Evolutionary conservation across 1,140 invertebrate species (phyloP).

Genomic region (Lithobius niger): DNA sequence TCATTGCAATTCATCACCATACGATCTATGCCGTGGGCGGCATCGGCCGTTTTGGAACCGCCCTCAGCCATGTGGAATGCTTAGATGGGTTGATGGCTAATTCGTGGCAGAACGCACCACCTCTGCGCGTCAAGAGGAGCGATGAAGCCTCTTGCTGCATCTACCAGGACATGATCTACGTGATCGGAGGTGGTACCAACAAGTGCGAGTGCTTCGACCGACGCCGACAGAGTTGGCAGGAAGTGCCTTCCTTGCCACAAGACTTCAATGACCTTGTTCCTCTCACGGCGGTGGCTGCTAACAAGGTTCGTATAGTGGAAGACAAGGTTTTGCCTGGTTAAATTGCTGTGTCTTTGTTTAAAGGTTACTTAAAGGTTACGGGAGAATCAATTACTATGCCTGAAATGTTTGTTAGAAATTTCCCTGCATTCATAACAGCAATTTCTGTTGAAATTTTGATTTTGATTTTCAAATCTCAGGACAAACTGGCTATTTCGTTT

Average conservation of each 20-base stretch:
- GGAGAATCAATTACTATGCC: too few relatives aligned
- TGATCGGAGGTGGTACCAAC: background rate
- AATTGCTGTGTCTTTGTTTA: too few relatives aligned
- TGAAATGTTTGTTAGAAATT: too few relatives aligned
- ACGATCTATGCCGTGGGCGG: background rate
- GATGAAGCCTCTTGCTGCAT: background rate
- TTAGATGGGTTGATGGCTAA: background rate
- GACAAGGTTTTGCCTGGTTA: too few relatives aligned
- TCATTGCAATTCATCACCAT: background rate
- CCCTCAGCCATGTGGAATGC: background rate
- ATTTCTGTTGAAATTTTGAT: too few relatives aligned
- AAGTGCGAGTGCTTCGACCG: background rate
- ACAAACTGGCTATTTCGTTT: too few relatives aligned
- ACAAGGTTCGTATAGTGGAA: too few relatives aligned
- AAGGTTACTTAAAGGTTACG: too few relatives aligned
- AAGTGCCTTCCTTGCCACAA: background rate
- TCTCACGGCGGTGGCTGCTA: too few relatives aligned
- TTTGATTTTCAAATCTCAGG: too few relatives aligned
- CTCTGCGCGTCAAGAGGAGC: background rate
- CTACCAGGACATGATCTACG: background rate
- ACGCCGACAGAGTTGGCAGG: background rate
- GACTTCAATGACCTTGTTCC: background rate
- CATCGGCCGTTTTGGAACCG: background rate
- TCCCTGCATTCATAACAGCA: too few relatives aligned
- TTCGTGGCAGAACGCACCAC: background rate